Conservation (phyloP, 2,797 vertebrate species). For the Rhyacichthys aspro region DNA sequence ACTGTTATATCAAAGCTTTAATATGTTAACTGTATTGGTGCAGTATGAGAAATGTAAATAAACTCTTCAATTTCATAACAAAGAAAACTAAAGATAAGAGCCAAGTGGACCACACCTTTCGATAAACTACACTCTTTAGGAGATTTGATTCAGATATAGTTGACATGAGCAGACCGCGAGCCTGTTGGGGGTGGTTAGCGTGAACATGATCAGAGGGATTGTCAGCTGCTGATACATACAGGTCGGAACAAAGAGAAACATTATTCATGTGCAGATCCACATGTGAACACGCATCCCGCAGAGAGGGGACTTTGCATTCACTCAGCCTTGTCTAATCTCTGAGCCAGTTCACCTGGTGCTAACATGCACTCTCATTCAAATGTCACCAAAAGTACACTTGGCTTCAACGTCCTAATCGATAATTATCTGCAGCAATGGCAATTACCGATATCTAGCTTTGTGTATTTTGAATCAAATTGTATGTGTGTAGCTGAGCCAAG, state of each 20-base stretch:
- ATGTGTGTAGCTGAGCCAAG: too few relatives aligned
- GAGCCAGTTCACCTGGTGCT: constrained; percentile 51
- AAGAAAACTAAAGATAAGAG: too few relatives aligned
- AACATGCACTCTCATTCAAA: constrained; percentile 40
- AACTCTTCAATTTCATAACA: too few relatives aligned
- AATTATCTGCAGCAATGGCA: neutral
- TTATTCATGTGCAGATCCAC: constrained; percentile 29
- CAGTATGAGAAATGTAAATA: too few relatives aligned
- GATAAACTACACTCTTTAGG: constrained; percentile 29
- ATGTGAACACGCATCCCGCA: constrained; percentile 45
- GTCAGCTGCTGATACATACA: constrained; percentile 63
- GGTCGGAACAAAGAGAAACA: constrained; percentile 61
- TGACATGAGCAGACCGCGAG: constrained; percentile 5
- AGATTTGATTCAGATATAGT: constrained; percentile 54
- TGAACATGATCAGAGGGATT: constrained; percentile 71
- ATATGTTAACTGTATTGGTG: too few relatives aligned
- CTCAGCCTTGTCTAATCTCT: constrained; percentile 59
- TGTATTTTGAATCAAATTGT: too few relatives aligned
- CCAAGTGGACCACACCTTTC: neutral
- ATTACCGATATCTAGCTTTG: too few relatives aligned
- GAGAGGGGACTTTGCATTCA: constrained; percentile 52
- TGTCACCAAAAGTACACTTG: constrained; percentile 40
- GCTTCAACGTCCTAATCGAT: constrained; percentile 6
- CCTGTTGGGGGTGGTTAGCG: constrained; percentile 17
- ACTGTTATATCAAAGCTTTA: too few relatives aligned